phyloP scores from a whole-genome alignment of 2,797 vertebrate species.

The Danionella dracula region DNA sequence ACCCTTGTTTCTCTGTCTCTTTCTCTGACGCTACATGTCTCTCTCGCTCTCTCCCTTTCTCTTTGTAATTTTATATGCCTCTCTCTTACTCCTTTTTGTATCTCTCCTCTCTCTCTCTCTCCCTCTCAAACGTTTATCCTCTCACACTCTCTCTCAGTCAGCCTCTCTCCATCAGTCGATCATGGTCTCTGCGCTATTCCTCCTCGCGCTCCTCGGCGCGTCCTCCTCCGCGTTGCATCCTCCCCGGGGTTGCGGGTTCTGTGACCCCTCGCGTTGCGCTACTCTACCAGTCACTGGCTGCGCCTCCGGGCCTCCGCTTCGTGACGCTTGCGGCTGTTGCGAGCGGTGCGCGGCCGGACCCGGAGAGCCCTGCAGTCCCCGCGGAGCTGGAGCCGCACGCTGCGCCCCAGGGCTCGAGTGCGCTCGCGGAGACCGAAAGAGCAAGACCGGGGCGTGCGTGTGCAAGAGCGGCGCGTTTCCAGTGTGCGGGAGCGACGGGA shows the following conservation, averaged over 20 bases:
- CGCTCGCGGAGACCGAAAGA: conserved; percentile 70
- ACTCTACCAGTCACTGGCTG: conserved; percentile 70
- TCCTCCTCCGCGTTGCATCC: conserved; percentile 35
- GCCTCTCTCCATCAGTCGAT: background rate
- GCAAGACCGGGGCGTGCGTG: conserved; percentile 70
- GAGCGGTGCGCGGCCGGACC: conserved; percentile 72
- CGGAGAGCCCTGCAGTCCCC: conserved; percentile 73
- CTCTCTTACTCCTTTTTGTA: no score
- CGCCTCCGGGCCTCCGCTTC: conserved; percentile 56
- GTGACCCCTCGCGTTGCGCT: conserved; percentile 63
- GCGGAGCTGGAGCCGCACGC: conserved; percentile 58
- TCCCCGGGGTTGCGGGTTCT: conserved; percentile 62
- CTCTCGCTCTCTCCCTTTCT: no score
- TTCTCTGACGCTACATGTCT: no score
- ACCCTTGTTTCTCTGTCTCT: no score
- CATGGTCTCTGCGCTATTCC: conserved; percentile 9
- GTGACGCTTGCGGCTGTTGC: conserved; percentile 78
- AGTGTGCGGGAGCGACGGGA: conserved; percentile 83
- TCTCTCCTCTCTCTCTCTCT: no score
- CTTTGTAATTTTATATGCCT: no score
- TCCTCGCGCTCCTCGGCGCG: conserved; percentile 28
- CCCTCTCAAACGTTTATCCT: no score
- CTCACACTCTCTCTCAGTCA: no score
- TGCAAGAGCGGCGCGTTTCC: conserved; percentile 77
- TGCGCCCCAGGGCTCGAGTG: conserved; percentile 82